A percentile compares a stretch with the other conserved stretches of the same genome.
These are phyloP conservation scores for Ctenodactylus gundi DNA, from an alignment of 2,113 vertebrate genomes.

Conservation along the genomic window DNA sequence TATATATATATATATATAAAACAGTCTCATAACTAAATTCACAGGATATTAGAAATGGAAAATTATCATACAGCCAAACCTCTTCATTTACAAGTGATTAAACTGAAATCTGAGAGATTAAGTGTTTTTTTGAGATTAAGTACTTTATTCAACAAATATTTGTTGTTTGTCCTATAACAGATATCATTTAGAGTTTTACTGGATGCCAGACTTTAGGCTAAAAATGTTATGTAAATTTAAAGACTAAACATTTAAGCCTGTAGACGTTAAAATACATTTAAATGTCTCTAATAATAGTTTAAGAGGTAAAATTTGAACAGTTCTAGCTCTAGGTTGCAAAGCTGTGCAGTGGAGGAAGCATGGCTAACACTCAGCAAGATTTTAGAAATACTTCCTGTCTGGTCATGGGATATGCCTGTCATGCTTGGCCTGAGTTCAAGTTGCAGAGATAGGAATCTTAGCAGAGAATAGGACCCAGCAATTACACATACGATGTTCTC, in stretches of 20 bases:
- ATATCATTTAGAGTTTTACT: not conserved
- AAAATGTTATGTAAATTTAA: not conserved
- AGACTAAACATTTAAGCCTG: not conserved
- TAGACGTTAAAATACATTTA: not conserved
- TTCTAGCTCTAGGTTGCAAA: not conserved
- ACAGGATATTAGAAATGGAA: not conserved
- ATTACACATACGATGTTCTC: not conserved
- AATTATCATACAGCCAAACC: not conserved
- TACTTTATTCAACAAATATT: not conserved
- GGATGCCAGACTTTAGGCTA: not conserved
- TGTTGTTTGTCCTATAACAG: not conserved
- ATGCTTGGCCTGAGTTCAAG: not conserved
- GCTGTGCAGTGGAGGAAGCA: not conserved
- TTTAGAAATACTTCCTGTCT: not conserved
- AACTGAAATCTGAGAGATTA: not conserved
- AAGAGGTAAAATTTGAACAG: not conserved
- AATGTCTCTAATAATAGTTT: not conserved
- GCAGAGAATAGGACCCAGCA: not conserved
- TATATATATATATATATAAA: too few species aligned
- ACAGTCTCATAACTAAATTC: not conserved
- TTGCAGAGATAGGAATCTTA: not conserved
- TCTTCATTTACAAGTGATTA: not conserved
- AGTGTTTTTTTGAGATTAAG: not conserved
- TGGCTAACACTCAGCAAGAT: not conserved
- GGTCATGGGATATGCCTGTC: not conserved